These are phyloP conservation scores for Sycophila texana DNA, from an alignment of 2,888 invertebrate species.

Conservation along the genomic window DNA sequence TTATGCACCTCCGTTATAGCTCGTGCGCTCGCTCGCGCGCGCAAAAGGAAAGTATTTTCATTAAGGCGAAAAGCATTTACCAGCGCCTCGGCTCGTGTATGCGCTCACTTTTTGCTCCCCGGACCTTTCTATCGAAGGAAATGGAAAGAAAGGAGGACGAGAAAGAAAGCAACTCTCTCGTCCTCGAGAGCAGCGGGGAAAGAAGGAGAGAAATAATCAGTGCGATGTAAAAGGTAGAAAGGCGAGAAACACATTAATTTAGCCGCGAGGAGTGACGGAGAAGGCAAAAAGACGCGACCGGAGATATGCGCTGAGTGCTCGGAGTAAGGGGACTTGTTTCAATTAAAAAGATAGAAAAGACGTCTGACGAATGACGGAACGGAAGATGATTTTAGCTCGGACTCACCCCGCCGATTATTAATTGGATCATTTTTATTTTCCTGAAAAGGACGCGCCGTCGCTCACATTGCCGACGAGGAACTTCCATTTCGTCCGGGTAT, in stretches of 20 bases:
- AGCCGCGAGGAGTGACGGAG: slow-evolving; percentile 13
- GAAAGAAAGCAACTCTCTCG: slow-evolving; percentile 43
- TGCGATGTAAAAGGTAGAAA: slow-evolving; percentile 20
- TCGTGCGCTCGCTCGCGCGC: not conserved
- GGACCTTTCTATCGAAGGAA: slow-evolving; percentile 44
- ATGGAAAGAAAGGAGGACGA: slow-evolving; percentile 50
- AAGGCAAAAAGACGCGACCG: slow-evolving; percentile 22
- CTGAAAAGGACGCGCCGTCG: slow-evolving; percentile 18
- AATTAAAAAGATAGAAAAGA: slow-evolving; percentile 47
- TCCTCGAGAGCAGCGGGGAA: slow-evolving; percentile 23
- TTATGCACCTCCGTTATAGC: slow-evolving; percentile 19
- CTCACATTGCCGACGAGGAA: not conserved
- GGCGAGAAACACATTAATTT: slow-evolving; percentile 32
- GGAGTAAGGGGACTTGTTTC: slow-evolving; percentile 40
- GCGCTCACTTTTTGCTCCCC: not conserved
- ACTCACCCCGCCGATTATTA: slow-evolving; percentile 25
- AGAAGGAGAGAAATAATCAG: slow-evolving; percentile 37
- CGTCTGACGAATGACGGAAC: not conserved
- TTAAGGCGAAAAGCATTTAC: slow-evolving; percentile 51
- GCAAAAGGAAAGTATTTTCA: slow-evolving; percentile 55
- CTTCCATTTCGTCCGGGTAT: slow-evolving; percentile 24
- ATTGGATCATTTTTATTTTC: slow-evolving; percentile 53
- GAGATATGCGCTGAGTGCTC: not conserved
- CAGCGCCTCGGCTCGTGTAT: slow-evolving; percentile 29
- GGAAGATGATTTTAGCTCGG: slow-evolving; percentile 36